A percentile compares a stretch with the other conserved stretches of the same genome.
Evolutionary conservation across 2,888 invertebrate genomes (phyloP).

Genomic region (Aelia acuminata): DNA sequence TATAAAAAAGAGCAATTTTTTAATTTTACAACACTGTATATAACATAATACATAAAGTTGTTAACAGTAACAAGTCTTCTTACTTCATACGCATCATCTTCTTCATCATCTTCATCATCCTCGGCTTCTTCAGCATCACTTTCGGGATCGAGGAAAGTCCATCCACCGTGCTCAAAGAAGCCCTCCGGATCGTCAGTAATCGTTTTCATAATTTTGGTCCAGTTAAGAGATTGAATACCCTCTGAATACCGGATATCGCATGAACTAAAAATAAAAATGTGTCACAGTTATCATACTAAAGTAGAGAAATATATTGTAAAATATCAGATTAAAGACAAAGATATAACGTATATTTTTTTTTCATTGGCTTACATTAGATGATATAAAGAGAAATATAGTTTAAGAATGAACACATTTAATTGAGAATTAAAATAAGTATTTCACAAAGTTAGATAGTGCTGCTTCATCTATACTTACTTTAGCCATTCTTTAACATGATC

Average conservation of each 20-base stretch:
- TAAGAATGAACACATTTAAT: no score
- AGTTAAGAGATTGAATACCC: slow-evolving; percentile 98
- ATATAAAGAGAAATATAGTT: no score
- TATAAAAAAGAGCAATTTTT: no score
- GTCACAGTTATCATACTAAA: background rate
- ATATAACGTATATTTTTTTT: no score
- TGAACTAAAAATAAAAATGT: slow-evolving; percentile 74
- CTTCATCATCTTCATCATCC: slow-evolving; percentile 74
- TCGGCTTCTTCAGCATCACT: slow-evolving; percentile 81
- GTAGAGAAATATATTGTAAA: no score
- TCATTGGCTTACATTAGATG: no score
- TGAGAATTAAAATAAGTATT: no score
- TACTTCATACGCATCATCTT: slow-evolving; percentile 73
- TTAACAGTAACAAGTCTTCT: background rate
- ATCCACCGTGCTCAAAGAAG: slow-evolving; percentile 98
- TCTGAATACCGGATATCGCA: slow-evolving; percentile 98
- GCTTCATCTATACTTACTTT: slow-evolving; percentile 77
- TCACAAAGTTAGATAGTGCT: no score
- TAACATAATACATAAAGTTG: slow-evolving; percentile 25
- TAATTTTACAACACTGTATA: no score
- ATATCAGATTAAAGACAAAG: no score
- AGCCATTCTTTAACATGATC: slow-evolving; percentile 99
- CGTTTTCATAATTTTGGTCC: slow-evolving; percentile 99
- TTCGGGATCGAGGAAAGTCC: slow-evolving; percentile 98
- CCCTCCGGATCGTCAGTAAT: slow-evolving; percentile 98